Conservation (phyloP, 2,797 vertebrate genomes). For the Streptopelia turtur region DNA sequence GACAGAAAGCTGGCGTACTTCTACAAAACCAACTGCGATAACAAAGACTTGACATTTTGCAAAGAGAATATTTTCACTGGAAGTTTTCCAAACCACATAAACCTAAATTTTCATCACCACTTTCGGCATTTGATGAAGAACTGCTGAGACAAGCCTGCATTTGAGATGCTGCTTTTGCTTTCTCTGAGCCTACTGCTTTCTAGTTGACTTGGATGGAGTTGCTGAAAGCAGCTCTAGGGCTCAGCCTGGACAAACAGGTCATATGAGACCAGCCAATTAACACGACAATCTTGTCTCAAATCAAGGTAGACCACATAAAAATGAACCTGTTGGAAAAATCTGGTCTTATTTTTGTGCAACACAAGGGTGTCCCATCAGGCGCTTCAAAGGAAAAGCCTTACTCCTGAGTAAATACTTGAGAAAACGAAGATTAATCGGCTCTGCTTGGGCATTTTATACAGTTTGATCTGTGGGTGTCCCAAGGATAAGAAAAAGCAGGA, state of each 20-base stretch:
- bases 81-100: background rate
- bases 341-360: background rate
- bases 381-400: background rate
- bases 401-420: background rate
- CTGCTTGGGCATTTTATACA: background rate
- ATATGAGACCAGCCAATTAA: background rate
- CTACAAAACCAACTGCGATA: background rate
- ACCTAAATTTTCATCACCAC: background rate
- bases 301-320: background rate
- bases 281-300: background rate
- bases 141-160: background rate
- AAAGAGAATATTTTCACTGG: background rate
- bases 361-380: background rate
- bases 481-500: background rate
- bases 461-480: background rate
- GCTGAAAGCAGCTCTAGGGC: background rate
- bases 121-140: background rate
- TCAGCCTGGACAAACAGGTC: background rate
- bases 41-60: background rate
- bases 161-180: background rate
- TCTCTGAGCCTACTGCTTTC: background rate
- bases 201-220: background rate
- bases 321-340: background rate
- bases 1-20: background rate
- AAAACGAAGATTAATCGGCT: background rate